Base-by-base conservation (phyloP, 2,113 vertebrate species). In the Toxotes chatareus region DNA sequence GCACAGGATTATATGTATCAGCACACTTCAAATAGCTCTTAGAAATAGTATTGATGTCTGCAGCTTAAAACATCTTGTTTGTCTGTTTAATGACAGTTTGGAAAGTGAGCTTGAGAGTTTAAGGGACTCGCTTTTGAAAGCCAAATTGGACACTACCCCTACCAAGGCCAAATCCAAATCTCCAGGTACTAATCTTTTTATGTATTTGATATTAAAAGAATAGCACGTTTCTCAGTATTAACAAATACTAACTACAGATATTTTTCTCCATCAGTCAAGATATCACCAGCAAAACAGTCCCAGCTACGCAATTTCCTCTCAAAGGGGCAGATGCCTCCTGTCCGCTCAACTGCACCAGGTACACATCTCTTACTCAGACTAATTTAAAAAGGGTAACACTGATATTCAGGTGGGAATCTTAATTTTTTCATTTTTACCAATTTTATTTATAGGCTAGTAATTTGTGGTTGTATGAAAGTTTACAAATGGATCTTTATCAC, bases 341-440 rank as follows among this genome's bases (percentile, higher is more conserved):
- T 99, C 53, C 95, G 96, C 51, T 98, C 97, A 13, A 99, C 97
- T 16, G 98, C 98, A 84, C 98, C 98, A 97, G 98, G 98, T 99
- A 96, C 78, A 65, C 38, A 61, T 19, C 44, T 65, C 17, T 8
- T 21, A 19, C 44, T 55, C 5, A 42, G 19, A 42, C 10, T 19
- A 2, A 46, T 73, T 19, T 44, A 57, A 40, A 17, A 69, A 34
- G 12, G 10, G 11, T 21, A 17, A 62, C 36, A 12, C 9, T 49
- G 4, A n/a, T 61, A 11, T 40, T 8, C 1, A 1, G 1, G 32
- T 21, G 21, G 36, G 10, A 53, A 21, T 46, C 31, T 61, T 31
- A 6, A 9, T 61, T 17, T 2, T 61, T 64, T 55, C 19, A 36
- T 1, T 14, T 56, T 2, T 36, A 10, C 44, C 17, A 32, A 46